A percentile compares a stretch with the other conserved stretches of the same genome.
phyloP scores from a whole-genome alignment of 2,888 invertebrate species.

The Ceraclea dissimilis region DNA sequence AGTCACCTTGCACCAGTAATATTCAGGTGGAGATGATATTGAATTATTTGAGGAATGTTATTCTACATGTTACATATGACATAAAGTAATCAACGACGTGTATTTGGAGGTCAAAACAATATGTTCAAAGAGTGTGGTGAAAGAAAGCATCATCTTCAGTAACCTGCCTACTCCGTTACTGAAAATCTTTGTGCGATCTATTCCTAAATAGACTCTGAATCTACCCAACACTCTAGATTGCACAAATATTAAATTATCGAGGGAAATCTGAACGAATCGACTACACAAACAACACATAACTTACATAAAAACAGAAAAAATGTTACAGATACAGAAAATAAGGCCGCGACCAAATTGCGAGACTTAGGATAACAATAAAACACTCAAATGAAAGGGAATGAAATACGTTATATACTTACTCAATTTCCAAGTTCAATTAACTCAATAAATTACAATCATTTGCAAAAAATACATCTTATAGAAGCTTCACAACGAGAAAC shows the following conservation, averaged over 20 bases:
- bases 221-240: background rate
- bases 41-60: no score
- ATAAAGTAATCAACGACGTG: no score
- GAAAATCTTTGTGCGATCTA: no score
- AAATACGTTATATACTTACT: constrained; percentile 5
- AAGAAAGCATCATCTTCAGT: background rate
- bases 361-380: background rate
- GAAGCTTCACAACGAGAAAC: constrained; percentile 15
- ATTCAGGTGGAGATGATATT: no score
- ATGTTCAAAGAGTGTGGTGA: background rate
- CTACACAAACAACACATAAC: constrained; percentile 8
- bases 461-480: background rate
- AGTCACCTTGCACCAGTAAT: no score
- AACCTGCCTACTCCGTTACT: background rate
- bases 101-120: background rate
- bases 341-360: background rate
- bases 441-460: constrained; percentile 6
- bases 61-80: no score
- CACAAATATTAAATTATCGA: background rate
- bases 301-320: constrained; percentile 8
- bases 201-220: no score
- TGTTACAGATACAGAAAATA: background rate
- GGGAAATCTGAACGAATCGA: background rate
- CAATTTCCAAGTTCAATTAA: constrained; percentile 1
- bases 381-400: background rate